phyloP scores from a whole-genome alignment of 2,113 vertebrate species.

The Oryctolagus cuniculus region DNA sequence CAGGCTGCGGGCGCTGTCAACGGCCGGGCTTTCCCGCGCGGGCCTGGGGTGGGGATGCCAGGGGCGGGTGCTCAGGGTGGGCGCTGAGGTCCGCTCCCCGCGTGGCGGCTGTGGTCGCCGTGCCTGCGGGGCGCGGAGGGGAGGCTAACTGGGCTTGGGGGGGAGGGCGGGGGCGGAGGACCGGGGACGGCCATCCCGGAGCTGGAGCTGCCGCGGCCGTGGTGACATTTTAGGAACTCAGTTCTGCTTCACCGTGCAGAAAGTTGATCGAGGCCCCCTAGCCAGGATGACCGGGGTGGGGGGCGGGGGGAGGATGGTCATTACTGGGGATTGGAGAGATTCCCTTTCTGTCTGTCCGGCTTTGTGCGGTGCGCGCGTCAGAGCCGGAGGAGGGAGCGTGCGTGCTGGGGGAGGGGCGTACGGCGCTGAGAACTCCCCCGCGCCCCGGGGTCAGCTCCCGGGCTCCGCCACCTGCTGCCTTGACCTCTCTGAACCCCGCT shows the following conservation, averaged over 20 bases:
- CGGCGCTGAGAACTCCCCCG: too few species aligned
- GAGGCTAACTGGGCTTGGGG: not conserved
- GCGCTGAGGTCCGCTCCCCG: not conserved
- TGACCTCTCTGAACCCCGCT: not conserved
- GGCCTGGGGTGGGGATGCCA: not conserved
- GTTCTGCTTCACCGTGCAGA: not conserved
- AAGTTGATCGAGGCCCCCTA: slow-evolving; percentile 42
- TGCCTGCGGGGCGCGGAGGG: not conserved
- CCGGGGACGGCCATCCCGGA: not conserved
- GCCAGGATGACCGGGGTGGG: not conserved
- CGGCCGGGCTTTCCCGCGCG: not conserved
- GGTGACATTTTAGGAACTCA: not conserved
- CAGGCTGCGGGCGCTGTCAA: not conserved
- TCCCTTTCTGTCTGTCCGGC: not conserved
- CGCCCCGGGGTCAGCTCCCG: not conserved
- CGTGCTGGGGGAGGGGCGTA: too few species aligned
- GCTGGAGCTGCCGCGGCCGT: not conserved
- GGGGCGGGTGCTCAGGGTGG: too few species aligned
- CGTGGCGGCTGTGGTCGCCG: too few species aligned
- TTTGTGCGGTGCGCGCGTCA: not conserved
- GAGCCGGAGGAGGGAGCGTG: not conserved
- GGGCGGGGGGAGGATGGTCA: not conserved
- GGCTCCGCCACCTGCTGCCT: not conserved
- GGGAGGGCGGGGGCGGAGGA: not conserved
- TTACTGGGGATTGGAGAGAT: not conserved